phyloP scores from a whole-genome alignment of 2,113 vertebrate genomes.

The Rhinopomastus cyanomelas region DNA sequence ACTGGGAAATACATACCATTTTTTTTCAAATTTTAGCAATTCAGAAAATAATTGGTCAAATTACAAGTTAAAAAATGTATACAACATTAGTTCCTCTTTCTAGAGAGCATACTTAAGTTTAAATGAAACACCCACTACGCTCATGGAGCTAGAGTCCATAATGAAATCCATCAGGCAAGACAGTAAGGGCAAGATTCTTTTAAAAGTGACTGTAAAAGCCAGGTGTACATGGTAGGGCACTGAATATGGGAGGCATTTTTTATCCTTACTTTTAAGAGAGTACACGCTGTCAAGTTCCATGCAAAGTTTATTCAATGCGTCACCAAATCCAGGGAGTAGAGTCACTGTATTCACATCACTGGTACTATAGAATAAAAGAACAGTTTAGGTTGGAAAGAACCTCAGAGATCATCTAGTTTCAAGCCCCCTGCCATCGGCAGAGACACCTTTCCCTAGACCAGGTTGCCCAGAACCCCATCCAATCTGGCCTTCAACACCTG shows the following conservation, averaged over 20 bases:
- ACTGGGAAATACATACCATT: neutral
- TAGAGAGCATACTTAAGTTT: neutral
- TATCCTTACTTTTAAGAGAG: neutral
- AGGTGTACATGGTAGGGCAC: neutral
- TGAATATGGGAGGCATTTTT: neutral
- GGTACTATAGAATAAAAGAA: neutral
- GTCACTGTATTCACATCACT: neutral
- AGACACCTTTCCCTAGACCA: too few relatives aligned
- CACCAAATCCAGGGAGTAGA: neutral
- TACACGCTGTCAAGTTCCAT: neutral
- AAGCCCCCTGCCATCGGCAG: too few relatives aligned
- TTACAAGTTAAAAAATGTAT: neutral
- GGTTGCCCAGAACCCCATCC: too few relatives aligned
- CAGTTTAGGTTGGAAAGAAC: too few relatives aligned
- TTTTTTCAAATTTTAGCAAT: neutral
- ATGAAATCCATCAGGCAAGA: neutral
- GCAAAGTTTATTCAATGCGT: neutral
- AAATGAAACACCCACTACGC: neutral
- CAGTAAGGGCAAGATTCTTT: neutral
- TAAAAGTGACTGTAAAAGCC: neutral
- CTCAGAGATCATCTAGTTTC: too few relatives aligned
- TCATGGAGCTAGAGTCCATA: neutral
- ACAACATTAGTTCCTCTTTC: neutral
- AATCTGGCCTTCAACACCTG: too few relatives aligned
- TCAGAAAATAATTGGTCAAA: neutral